Percentiles rank a stretch among this genome's conserved stretches.
Evolutionary conservation across 2,113 vertebrate genomes (phyloP).

Genomic region (cattle (Bos taurus)): DNA sequence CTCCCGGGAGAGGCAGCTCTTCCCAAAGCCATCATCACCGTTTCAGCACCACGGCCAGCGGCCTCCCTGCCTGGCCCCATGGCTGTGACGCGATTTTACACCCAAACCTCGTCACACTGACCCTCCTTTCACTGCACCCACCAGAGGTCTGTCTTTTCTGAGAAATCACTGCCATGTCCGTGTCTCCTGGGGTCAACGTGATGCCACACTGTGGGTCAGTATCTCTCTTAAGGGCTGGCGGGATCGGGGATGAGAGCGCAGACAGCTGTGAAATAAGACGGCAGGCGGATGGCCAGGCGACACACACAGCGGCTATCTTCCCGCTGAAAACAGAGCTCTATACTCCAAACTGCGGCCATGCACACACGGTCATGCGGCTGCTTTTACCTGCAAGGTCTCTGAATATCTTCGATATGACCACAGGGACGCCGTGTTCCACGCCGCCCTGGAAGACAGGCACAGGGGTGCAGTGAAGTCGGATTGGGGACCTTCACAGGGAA

Average conservation of each 20-base stretch:
- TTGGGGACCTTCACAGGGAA: accelerated
- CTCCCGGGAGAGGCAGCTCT: not conserved
- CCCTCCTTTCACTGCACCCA: accelerated
- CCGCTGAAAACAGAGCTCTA: too few species aligned
- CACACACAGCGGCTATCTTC: accelerated
- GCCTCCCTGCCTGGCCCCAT: not conserved
- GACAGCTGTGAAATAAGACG: not conserved
- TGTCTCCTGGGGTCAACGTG: not conserved
- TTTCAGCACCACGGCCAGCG: not conserved
- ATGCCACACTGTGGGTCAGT: too few species aligned
- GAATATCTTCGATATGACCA: constrained; percentile 96
- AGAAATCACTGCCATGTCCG: not conserved
- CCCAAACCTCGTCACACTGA: accelerated
- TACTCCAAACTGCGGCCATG: too few species aligned
- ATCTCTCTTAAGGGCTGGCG: not conserved
- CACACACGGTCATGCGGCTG: accelerated
- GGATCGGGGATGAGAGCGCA: too few species aligned
- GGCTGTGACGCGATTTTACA: not conserved
- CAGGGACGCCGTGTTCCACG: constrained; percentile 93
- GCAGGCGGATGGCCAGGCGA: not conserved
- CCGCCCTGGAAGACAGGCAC: constrained; percentile 87
- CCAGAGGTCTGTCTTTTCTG: not conserved
- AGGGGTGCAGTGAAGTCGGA: accelerated
- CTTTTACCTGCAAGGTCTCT: constrained; percentile 95
- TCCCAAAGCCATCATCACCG: not conserved